Evolutionary conservation across 1,140 invertebrate genomes (phyloP), one percentile per base, ranked within the genome.

Genomic region (Pinna nobilis): DNA sequence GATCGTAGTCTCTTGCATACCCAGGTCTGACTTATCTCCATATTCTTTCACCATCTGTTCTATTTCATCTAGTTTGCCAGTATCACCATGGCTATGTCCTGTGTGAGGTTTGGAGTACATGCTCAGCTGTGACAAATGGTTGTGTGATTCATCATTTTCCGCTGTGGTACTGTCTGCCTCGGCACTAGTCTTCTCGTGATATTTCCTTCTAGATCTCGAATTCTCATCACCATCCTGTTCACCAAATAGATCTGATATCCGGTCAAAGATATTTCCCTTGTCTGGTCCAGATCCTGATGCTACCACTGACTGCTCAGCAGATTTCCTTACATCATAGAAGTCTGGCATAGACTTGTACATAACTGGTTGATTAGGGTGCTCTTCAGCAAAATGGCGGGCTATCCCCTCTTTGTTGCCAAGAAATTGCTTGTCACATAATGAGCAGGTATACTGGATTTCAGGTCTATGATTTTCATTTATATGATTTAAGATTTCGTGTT

Each of bases 141-240:
- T 59, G 32, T 59, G 55, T 4, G 23, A 13, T 50, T 74, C 78
- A 53, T 78, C 74, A 39, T 75, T 73, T 33, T 69, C 80, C 11
- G 67, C 68, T 15, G 78, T 82, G 20, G 82, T 84, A 59, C 80
- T 82, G 55, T 84, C 82, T 13, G 82, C 82, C 41, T 82, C 79
- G 0, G 79, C 80, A 63, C 70, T 78, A 0, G 76, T 81, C 60
- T 82, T 83, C 18, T 73, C 67, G 37, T 35, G 59, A 35, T 50
- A 51, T 47, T 20, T 44, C 61, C 18, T 69, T 44, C 20, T 74
- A 30, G 44, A 44, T 55, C 41, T 66, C 37, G 18, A 13, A 37
- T n/a, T 23, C 37, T 66, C 37, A 15, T 41, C 59, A 7, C 41
- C 4, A 28, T 60, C 50, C 39, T 61, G 25, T 25, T 30, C 44